Evolutionary conservation across 2,888 invertebrate species (phyloP).

Genomic region (Pocota personata): DNA sequence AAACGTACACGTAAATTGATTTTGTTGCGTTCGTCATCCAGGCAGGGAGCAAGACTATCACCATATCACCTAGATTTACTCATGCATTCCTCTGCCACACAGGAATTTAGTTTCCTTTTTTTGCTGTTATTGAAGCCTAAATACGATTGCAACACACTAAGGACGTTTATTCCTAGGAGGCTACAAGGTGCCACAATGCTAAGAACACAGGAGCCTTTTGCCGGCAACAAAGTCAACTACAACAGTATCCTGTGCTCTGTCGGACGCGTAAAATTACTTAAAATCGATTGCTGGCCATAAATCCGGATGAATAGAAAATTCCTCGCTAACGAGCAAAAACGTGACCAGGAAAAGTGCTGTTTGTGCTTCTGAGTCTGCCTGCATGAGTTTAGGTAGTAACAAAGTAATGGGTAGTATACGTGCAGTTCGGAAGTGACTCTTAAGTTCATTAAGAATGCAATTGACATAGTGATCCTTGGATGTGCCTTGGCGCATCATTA

Average conservation of each 20-base stretch:
- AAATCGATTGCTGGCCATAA: neutral
- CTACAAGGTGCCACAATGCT: neutral
- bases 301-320: neutral
- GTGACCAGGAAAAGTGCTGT: neutral
- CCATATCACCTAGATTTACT: no score
- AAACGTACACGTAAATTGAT: neutral
- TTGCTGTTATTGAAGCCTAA: neutral
- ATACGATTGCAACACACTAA: neutral
- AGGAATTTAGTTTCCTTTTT: neutral
- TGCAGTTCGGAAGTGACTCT: neutral
- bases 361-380: neutral
- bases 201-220: neutral
- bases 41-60: neutral
- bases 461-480: neutral
- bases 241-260: neutral
- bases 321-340: conserved; percentile 13
- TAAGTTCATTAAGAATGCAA: neutral
- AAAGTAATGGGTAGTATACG: neutral
- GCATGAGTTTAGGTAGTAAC: neutral
- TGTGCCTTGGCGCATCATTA: no score
- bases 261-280: neutral
- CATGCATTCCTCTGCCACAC: neutral
- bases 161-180: neutral
- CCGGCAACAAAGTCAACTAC: neutral
- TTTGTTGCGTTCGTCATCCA: no score